Evolutionary conservation across 64 coral and sea anemone species (phyloP).

Genomic region (Montipora capricornis): DNA sequence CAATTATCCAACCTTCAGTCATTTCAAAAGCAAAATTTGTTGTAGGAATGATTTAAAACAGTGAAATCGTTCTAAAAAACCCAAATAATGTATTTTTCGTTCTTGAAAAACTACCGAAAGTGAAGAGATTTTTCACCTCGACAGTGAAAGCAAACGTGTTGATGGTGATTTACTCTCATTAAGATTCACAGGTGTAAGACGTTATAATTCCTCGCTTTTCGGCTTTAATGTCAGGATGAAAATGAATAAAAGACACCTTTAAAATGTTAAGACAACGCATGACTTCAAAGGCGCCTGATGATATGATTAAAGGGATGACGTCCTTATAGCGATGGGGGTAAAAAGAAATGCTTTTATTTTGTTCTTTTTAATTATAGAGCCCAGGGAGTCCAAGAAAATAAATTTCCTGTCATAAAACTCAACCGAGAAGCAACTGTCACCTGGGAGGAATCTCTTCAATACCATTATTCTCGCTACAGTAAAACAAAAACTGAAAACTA

Average conservation of each 20-base stretch:
- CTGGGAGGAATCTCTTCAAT: not conserved
- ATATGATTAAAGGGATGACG: not conserved
- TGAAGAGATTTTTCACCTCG: not conserved
- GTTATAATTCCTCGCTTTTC: not conserved
- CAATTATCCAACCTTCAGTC: too few relatives aligned
- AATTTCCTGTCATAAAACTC: not conserved
- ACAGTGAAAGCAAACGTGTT: not conserved
- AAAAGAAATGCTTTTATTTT: not conserved
- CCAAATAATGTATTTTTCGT: not conserved
- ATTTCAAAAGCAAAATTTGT: not conserved
- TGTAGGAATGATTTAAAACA: not conserved
- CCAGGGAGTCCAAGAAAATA: not conserved
- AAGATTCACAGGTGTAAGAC: not conserved
- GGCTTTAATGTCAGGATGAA: not conserved
- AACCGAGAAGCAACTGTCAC: not conserved
- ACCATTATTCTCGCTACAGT: not conserved
- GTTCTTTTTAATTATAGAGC: not conserved
- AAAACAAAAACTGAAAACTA: not conserved
- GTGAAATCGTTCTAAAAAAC: not conserved
- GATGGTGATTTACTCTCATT: slow-evolving; percentile 18
- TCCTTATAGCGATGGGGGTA: not conserved
- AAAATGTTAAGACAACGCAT: not conserved
- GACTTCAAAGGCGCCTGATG: not conserved
- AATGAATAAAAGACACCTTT: not conserved
- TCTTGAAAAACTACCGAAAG: not conserved